Percentiles rank a stretch among this genome's conserved stretches.
phyloP scores from a whole-genome alignment of 2,888 invertebrate species.

The Ophioninae sp. region DNA sequence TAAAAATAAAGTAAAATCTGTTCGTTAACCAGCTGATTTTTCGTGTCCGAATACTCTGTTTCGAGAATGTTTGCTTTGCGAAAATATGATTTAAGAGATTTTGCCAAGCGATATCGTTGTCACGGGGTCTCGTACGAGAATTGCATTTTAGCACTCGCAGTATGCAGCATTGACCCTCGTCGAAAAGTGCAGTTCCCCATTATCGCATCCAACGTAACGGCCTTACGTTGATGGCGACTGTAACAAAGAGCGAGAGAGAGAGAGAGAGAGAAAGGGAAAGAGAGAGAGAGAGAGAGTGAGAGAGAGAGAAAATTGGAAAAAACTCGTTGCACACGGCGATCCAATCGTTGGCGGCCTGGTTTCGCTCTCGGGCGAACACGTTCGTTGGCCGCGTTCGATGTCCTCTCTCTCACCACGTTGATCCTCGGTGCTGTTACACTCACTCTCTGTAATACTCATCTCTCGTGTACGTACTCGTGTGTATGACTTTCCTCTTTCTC shows the following conservation, averaged over 20 bases:
- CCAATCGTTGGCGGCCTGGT: conserved; percentile 61
- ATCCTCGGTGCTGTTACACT: conserved; percentile 56
- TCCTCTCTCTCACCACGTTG: conserved; percentile 46
- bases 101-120: conserved; percentile 44
- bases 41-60: background rate
- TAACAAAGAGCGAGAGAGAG: conserved; percentile 41
- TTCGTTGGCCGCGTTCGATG: conserved; percentile 58
- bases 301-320: conserved; percentile 31
- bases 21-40: background rate
- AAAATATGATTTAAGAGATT: background rate
- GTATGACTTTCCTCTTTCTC: conserved; percentile 43
- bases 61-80: background rate
- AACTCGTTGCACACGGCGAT: conserved; percentile 53
- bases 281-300: conserved; percentile 17
- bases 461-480: conserved; percentile 35
- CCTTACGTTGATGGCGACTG: conserved; percentile 56
- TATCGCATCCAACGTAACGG: conserved; percentile 62
- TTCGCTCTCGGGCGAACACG: conserved; percentile 62
- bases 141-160: conserved; percentile 29
- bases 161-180: conserved; percentile 52
- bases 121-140: conserved; percentile 24
- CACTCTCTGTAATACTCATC: conserved; percentile 48
- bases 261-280: conserved; percentile 22
- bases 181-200: conserved; percentile 56
- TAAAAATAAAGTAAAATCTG: background rate